These are phyloP conservation scores for Lycorma delicatula DNA, from an alignment of 1,140 invertebrate species.

Conservation along the genomic window DNA sequence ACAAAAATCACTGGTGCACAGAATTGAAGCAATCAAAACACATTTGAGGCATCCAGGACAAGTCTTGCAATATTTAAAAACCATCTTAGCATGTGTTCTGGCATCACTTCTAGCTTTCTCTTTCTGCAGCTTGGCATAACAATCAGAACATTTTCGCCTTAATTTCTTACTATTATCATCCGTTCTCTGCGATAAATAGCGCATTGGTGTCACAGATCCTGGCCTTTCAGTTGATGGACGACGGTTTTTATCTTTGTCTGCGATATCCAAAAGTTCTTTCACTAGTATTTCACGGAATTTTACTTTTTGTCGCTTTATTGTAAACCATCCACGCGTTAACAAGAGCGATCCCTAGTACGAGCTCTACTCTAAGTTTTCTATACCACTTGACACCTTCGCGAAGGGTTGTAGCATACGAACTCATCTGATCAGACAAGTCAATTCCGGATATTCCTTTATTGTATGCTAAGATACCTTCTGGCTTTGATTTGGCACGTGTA, in stretches of 20 bases:
- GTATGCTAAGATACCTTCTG: slow-evolving; percentile 24
- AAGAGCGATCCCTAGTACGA: slow-evolving; percentile 30
- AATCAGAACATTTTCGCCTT: slow-evolving; percentile 9
- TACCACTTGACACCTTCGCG: slow-evolving; percentile 34
- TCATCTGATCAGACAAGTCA: slow-evolving; percentile 32
- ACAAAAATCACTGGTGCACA: too few species aligned
- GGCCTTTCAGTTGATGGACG: too few species aligned
- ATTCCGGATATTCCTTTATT: slow-evolving; percentile 27
- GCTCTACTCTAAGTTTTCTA: slow-evolving; percentile 32
- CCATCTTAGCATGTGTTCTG: not conserved
- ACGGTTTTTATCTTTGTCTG: slow-evolving; percentile 2
- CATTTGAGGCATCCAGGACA: slow-evolving; percentile 2
- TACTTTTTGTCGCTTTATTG: slow-evolving; percentile 12
- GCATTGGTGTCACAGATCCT: not conserved
- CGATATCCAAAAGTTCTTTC: slow-evolving; percentile 3
- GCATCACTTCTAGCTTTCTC: not conserved
- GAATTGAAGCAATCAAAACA: slow-evolving; percentile 1
- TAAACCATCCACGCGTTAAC: slow-evolving; percentile 30
- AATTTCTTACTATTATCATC: not conserved
- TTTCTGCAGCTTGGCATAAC: slow-evolving; percentile 3
- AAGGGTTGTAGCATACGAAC: slow-evolving; percentile 31
- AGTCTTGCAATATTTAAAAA: slow-evolving; percentile 1
- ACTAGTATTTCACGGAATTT: slow-evolving; percentile 15
- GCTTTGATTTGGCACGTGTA: slow-evolving; percentile 17
- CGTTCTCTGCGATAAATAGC: not conserved